These are phyloP conservation scores for Chromoteleia sp. DNA, from an alignment of 2,888 invertebrate genomes.

Conservation along the genomic window DNA sequence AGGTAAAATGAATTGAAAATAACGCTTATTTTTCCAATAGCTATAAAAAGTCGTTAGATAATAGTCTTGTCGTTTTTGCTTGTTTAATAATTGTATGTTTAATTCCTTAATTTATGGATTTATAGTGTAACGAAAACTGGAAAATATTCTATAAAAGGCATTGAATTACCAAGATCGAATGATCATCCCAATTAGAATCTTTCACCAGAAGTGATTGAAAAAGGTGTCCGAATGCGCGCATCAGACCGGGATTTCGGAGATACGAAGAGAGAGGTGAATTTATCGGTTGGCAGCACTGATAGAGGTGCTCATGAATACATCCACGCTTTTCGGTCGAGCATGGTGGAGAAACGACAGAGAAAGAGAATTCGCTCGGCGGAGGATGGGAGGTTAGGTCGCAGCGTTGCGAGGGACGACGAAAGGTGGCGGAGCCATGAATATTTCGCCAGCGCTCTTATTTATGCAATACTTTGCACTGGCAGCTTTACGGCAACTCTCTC, in stretches of 20 bases:
- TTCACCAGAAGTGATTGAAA: conserved; percentile 54
- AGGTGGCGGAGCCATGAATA: conserved; percentile 82
- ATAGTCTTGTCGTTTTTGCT: no score
- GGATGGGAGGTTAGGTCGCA: conserved; percentile 70
- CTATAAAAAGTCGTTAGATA: no score
- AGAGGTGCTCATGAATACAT: conserved; percentile 83
- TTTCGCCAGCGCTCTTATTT: conserved; percentile 84
- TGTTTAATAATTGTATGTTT: no score
- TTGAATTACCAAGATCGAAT: background rate
- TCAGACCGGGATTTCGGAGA: conserved; percentile 60
- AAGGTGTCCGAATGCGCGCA: conserved; percentile 66
- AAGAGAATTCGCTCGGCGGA: conserved; percentile 73
- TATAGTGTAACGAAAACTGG: background rate
- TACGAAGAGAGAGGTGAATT: conserved; percentile 71
- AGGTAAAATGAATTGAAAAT: no score
- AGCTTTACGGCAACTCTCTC: conserved; percentile 82
- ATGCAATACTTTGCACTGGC: conserved; percentile 85
- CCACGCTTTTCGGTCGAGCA: conserved; percentile 77
- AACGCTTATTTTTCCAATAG: no score
- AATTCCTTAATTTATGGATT: no score
- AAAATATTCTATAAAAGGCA: background rate
- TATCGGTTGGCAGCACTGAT: conserved; percentile 75
- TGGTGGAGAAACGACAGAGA: conserved; percentile 60
- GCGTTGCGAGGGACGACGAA: conserved; percentile 75
- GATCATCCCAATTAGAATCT: conserved; percentile 42